Percentiles rank a stretch among this genome's conserved stretches.
Conservation (phyloP, 2,888 invertebrate species). For the Drosophila pegasa region DNA sequence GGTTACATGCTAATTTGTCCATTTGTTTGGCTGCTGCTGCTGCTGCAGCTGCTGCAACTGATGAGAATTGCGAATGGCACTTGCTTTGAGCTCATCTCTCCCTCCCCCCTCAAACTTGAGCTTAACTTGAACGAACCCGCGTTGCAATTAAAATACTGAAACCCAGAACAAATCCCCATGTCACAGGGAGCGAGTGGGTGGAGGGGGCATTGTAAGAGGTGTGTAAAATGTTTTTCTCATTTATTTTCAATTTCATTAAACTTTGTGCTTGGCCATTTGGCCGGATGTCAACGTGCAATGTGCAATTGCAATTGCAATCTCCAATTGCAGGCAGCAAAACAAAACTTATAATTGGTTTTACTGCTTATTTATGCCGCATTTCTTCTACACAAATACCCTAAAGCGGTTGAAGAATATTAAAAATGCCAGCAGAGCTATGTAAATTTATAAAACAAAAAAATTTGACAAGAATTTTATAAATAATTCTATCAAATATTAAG, state of each 20-base stretch:
- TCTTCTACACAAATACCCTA: slow-evolving; percentile 68
- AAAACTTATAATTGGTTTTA: slow-evolving; percentile 80
- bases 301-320: slow-evolving; percentile 68
- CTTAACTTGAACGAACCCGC: slow-evolving; percentile 33
- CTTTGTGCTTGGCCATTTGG: slow-evolving; percentile 66
- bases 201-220: slow-evolving; percentile 9
- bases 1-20: slow-evolving; percentile 74
- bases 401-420: background rate
- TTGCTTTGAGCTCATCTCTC: slow-evolving; percentile 61
- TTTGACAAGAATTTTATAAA: background rate
- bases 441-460: background rate
- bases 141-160: slow-evolving; percentile 57
- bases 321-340: slow-evolving; percentile 67
- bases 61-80: slow-evolving; percentile 39
- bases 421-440: background rate
- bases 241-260: slow-evolving; percentile 80
- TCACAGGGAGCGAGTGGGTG: background rate
- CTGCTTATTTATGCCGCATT: slow-evolving; percentile 77
- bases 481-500: background rate
- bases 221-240: slow-evolving; percentile 78
- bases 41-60: slow-evolving; percentile 8
- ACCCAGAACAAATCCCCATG: slow-evolving; percentile 35
- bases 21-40: slow-evolving; percentile 61
- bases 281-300: slow-evolving; percentile 71
- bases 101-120: slow-evolving; percentile 38